Conservation (phyloP, 2,797 vertebrate genomes). For the Buphagus erythrorhynchus region DNA sequence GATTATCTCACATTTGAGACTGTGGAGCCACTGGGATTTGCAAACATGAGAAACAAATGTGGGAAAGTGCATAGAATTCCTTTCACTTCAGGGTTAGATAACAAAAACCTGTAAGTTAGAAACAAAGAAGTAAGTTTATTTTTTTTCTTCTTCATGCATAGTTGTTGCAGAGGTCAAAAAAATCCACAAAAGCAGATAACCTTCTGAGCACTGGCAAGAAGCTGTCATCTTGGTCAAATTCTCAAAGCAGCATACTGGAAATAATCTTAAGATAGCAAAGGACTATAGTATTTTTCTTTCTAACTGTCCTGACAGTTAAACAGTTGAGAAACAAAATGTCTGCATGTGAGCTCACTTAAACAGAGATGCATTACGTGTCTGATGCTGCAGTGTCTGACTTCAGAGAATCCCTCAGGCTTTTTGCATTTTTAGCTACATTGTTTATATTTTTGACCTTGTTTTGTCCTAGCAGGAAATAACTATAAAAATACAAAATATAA, state of each 20-base stretch:
- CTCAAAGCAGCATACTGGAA: conserved; percentile 1
- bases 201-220: neutral
- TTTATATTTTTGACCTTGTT: neutral
- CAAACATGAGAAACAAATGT: conserved; percentile 83
- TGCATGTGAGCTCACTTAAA: neutral
- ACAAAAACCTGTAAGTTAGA: conserved; percentile 70
- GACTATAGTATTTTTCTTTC: neutral
- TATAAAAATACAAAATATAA: neutral
- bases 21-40: conserved; percentile 81
- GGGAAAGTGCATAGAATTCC: conserved; percentile 82
- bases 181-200: neutral
- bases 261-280: neutral
- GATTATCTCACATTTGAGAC: conserved; percentile 92
- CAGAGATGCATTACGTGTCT: neutral
- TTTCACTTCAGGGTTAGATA: conserved; percentile 77
- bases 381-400: neutral
- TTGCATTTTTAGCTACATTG: neutral
- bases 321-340: neutral
- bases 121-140: conserved; percentile 57
- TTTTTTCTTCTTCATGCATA: conserved; percentile 7
- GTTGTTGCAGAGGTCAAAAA: conserved; percentile 27
- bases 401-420: neutral
- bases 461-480: neutral
- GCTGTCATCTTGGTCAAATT: neutral
- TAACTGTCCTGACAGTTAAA: neutral